These are phyloP conservation scores for Bathynomus jamesi DNA, from an alignment of 1,140 invertebrate genomes.

Conservation along the genomic window DNA sequence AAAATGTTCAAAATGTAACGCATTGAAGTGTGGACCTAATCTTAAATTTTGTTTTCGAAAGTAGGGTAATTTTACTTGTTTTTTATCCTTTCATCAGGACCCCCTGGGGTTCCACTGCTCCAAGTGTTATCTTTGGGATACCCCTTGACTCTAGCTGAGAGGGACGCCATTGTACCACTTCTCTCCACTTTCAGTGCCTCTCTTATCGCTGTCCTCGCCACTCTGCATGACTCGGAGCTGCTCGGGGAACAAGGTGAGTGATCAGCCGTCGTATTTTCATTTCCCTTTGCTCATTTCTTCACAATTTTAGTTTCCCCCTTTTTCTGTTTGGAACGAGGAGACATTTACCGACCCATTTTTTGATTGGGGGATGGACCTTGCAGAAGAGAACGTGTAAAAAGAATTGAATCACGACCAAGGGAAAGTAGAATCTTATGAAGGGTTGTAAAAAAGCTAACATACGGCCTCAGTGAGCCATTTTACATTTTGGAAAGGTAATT, in stretches of 20 bases:
- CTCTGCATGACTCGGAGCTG: constrained; percentile 82
- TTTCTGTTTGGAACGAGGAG: background rate
- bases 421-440: too few species aligned
- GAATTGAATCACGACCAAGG: too few species aligned
- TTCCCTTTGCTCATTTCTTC: too few species aligned
- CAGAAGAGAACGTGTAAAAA: too few species aligned
- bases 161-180: constrained; percentile 63
- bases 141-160: constrained; percentile 55
- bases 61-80: background rate
- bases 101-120: constrained; percentile 52
- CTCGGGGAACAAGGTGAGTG: constrained; percentile 41
- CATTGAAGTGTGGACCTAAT: constrained; percentile 6
- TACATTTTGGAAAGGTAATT: background rate
- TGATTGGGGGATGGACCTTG: background rate
- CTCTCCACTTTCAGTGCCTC: constrained; percentile 77
- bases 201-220: constrained; percentile 70
- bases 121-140: constrained; percentile 62
- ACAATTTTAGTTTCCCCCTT: constrained; percentile 14
- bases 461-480: background rate
- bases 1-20: background rate
- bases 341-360: background rate
- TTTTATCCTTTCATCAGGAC: constrained; percentile 35
- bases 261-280: too few species aligned
- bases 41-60: too few species aligned
- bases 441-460: background rate